Conservation (phyloP, 1,140 invertebrate genomes). For the Zaprionus davidi region DNA sequence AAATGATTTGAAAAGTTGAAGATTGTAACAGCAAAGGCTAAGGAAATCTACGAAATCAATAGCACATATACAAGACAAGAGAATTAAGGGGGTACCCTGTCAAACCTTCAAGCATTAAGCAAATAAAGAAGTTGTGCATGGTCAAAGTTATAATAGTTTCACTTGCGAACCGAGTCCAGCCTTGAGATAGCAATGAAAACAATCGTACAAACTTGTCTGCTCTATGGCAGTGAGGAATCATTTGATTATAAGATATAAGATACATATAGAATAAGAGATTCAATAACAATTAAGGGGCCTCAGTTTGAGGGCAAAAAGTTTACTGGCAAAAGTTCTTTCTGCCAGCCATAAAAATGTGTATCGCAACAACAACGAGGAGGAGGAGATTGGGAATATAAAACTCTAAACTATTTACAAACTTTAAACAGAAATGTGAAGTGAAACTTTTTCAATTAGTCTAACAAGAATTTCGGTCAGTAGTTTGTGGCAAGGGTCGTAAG, state of each 20-base stretch:
- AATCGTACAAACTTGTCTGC: slow-evolving; percentile 7
- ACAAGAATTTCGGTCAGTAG: slow-evolving; percentile 62
- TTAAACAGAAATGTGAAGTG: slow-evolving; percentile 51
- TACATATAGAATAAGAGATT: slow-evolving; percentile 56
- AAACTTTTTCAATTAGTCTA: slow-evolving; percentile 81
- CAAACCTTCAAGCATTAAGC: not conserved
- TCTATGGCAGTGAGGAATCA: slow-evolving; percentile 8
- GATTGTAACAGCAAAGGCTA: not conserved
- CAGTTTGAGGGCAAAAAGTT: slow-evolving; percentile 15
- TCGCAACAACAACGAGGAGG: slow-evolving; percentile 2
- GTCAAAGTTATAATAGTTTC: slow-evolving; percentile 12
- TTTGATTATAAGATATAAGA: slow-evolving; percentile 10
- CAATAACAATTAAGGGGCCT: slow-evolving; percentile 78
- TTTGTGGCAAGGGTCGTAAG: not conserved
- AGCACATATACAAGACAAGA: not conserved
- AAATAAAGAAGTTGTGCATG: not conserved
- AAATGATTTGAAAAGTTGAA: not conserved
- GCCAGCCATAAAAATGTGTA: slow-evolving; percentile 41
- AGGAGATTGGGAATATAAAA: slow-evolving; percentile 23
- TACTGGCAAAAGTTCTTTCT: slow-evolving; percentile 55
- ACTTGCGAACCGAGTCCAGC: not conserved
- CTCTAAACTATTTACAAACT: slow-evolving; percentile 71
- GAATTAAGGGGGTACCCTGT: not conserved
- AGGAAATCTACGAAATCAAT: not conserved
- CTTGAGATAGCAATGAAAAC: slow-evolving; percentile 15